Evolutionary conservation across 2,888 invertebrate genomes (phyloP).

Genomic region (Apocheima hispidaria): DNA sequence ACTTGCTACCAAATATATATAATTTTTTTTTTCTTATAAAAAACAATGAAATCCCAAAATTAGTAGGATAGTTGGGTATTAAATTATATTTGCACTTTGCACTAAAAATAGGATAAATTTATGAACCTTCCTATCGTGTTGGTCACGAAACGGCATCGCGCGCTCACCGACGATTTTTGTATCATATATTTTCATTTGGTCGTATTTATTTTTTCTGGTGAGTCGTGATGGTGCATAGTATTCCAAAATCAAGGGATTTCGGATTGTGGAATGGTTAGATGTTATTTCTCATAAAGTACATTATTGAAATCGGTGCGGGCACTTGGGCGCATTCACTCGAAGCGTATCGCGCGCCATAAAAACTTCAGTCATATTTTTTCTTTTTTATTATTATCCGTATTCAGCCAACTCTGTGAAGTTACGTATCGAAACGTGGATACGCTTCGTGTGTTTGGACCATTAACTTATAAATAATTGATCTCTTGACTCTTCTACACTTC

Average conservation of each 20-base stretch:
- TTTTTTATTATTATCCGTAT: background rate
- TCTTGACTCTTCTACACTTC: conserved; percentile 16
- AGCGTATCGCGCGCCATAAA: conserved; percentile 11
- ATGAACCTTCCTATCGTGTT: conserved; percentile 49
- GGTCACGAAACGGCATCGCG: conserved; percentile 42
- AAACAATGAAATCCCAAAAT: conserved; percentile 56
- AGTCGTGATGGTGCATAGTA: conserved; percentile 49
- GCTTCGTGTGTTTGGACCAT: conserved; percentile 22
- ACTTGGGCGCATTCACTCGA: conserved; percentile 17
- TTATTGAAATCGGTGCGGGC: conserved; percentile 30
- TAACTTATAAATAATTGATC: conserved; percentile 28
- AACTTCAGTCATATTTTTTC: background rate
- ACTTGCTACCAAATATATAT: conserved; percentile 62
- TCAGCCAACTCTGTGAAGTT: background rate
- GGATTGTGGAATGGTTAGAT: conserved; percentile 44
- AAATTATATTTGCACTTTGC: conserved; percentile 65
- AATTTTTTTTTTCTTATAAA: conserved; percentile 55
- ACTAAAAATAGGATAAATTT: conserved; percentile 65
- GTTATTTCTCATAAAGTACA: conserved; percentile 51
- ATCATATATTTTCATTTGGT: conserved; percentile 46
- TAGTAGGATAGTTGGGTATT: conserved; percentile 64
- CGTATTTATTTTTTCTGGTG: conserved; percentile 49
- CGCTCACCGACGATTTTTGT: conserved; percentile 51
- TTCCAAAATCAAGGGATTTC: conserved; percentile 45
- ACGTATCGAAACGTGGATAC: conserved; percentile 18